Conservation (phyloP, 2,797 vertebrate species). For the Lepus townsendii region DNA sequence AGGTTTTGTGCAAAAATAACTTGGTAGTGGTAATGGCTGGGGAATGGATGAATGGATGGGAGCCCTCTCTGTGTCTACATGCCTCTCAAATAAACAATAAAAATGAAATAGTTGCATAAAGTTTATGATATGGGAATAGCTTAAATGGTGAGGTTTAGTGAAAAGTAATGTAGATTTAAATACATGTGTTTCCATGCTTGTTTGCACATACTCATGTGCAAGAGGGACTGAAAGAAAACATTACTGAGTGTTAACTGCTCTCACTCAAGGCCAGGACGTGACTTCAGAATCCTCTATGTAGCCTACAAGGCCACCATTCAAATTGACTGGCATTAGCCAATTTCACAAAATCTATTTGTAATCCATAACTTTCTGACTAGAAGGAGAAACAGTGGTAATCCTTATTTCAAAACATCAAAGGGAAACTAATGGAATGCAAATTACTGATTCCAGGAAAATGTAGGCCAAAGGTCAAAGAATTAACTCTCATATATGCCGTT, state of each 20-base stretch:
- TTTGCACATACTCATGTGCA: background rate
- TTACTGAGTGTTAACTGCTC: background rate
- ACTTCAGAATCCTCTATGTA: background rate
- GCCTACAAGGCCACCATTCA: background rate
- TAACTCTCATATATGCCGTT: conserved; percentile 50
- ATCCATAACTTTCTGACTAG: conserved; percentile 68
- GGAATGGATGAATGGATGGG: too few relatives aligned
- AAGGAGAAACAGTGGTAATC: conserved; percentile 60
- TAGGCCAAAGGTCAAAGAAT: conserved; percentile 74
- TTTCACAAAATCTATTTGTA: conserved; percentile 75
- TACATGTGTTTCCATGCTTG: background rate
- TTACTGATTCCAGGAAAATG: conserved; percentile 67
- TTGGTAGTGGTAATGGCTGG: too few relatives aligned
- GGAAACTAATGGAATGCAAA: conserved; percentile 78
- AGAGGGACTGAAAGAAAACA: background rate
- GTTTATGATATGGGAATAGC: background rate
- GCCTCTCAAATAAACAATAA: too few relatives aligned
- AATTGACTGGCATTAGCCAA: conserved; percentile 48
- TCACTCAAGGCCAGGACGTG: background rate
- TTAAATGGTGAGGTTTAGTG: background rate
- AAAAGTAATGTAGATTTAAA: conserved; percentile 11
- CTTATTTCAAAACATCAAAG: conserved; percentile 75
- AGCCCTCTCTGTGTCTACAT: too few relatives aligned
- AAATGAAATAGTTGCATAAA: background rate
- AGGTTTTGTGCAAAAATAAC: conserved; percentile 17